Base-by-base conservation (phyloP, 2,113 vertebrate genomes). In the Raja brachyura region DNA sequence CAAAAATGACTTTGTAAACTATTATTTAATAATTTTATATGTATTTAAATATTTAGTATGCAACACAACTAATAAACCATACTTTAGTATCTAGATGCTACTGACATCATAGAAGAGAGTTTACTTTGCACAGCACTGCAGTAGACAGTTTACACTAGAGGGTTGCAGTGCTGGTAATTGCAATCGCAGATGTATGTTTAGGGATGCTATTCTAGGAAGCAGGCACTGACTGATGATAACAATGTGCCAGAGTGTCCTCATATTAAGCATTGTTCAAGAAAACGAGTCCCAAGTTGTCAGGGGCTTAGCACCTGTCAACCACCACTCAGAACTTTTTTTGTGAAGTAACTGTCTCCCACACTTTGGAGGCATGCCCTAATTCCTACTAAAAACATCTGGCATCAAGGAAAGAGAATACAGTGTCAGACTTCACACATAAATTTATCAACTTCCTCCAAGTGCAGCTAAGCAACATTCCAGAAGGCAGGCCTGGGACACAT, bases 391-490 rank as follows among this genome's bases (percentile, higher is more conserved):
- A 83, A 83, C 83, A 88, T 88, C 83, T 88, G 83, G 83, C 13
- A 0, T 88, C 28, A 66, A 88, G n/a, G 83, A 63, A 88, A 88
- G 81, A 85, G 28, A 66, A 66, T 88, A 88, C 59, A 66, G 83
- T 88, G 83, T 63, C 28, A 63, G 83, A 88, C 83, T 88, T 88
- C 83, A 63, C 28, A 88, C 83, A 86, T 86, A 88, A 31, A 88
- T 88, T 88, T 66, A 88, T 88, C 83, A 88, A n/a, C 59, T 88
- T 88, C 83, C 59, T 88, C 61, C n/a, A 18, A 31, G 28, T 31
- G 28, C 14, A 14, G 28, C 59, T 88, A 63, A 86, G 28, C 54
- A n/a, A 86, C 56, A 86, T 86, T 86, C 83, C 83, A 86, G 83
- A 86, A 86, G 83, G 28, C 13, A 86, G 83, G 28, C 59, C 59